Conservation (phyloP, 1,140 invertebrate genomes). For the Danaus plexippus region DNA sequence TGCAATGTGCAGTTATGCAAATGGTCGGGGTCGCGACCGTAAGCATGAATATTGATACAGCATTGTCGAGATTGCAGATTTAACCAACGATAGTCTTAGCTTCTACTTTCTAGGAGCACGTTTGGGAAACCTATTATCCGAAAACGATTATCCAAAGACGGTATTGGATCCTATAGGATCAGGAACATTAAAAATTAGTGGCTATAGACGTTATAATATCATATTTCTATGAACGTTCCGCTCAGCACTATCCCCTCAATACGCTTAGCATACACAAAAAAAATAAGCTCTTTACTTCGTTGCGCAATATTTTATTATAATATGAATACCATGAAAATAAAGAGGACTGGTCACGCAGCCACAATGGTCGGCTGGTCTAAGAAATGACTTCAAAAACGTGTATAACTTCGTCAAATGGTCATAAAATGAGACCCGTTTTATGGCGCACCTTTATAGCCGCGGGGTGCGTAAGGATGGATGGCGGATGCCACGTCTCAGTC, state of each 20-base stretch:
- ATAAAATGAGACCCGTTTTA: constrained; percentile 67
- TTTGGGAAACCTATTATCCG: constrained; percentile 58
- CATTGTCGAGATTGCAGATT: constrained; percentile 66
- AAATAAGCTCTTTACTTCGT: constrained; percentile 8
- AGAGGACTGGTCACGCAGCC: constrained; percentile 49
- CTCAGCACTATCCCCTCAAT: constrained; percentile 2
- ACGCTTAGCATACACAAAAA: constrained; percentile 4
- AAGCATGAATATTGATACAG: constrained; percentile 69
- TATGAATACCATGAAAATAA: constrained; percentile 39
- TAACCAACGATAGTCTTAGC: constrained; percentile 46
- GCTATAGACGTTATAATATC: constrained; percentile 9
- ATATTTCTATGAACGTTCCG: constrained; percentile 9
- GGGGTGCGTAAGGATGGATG: constrained; percentile 54
- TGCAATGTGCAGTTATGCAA: constrained; percentile 66
- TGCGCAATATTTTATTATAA: constrained; percentile 46
- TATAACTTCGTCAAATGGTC: constrained; percentile 68
- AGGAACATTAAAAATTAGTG: constrained; percentile 14
- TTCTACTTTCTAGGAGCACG: constrained; percentile 58
- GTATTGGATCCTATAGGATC: constrained; percentile 26
- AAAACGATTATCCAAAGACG: constrained; percentile 50
- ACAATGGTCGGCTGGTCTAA: constrained; percentile 55
- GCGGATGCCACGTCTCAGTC: constrained; percentile 42
- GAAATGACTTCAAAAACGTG: constrained; percentile 64
- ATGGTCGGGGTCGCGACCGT: constrained; percentile 63
- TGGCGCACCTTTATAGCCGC: constrained; percentile 64